These are phyloP conservation scores for Zoanthus sociatus DNA, from an alignment of 92 coral and sea anemone species.

Conservation along the genomic window DNA sequence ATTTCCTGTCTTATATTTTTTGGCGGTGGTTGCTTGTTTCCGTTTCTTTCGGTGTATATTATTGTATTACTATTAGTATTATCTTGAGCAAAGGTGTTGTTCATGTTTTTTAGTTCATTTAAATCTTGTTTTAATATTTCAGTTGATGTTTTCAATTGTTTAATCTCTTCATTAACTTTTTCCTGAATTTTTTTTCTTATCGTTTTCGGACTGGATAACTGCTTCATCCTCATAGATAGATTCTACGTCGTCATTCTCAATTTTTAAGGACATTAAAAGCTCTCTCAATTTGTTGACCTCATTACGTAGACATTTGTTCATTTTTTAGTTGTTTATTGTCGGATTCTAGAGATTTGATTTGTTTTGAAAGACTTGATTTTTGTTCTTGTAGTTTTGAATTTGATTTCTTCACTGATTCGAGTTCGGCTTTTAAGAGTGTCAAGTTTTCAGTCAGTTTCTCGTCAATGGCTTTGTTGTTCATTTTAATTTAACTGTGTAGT, in stretches of 20 bases:
- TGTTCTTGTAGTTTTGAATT: constrained; percentile 24
- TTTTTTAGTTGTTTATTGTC: not conserved
- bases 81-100: constrained; percentile 18
- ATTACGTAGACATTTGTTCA: not conserved
- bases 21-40: not conserved
- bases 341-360: not conserved
- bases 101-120: constrained; percentile 4
- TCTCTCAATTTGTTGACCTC: constrained; percentile 4
- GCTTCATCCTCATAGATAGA: not conserved
- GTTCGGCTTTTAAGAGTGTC: not conserved
- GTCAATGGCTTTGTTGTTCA: constrained; percentile 1
- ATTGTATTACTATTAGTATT: not conserved
- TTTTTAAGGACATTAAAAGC: not conserved
- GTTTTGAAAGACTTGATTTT: constrained; percentile 21
- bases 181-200: not conserved
- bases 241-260: not conserved
- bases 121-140: constrained; percentile 7
- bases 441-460: not conserved
- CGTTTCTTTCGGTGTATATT: not conserved
- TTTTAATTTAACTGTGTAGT: not conserved
- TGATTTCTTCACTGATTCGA: constrained; percentile 19
- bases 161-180: not conserved
- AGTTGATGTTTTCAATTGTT: not conserved
- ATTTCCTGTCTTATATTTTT: not conserved
- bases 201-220: not conserved